Evolutionary conservation across 2,888 invertebrate species (phyloP), one percentile per base, ranked within the genome.

Genomic region (Germaria angustata): DNA sequence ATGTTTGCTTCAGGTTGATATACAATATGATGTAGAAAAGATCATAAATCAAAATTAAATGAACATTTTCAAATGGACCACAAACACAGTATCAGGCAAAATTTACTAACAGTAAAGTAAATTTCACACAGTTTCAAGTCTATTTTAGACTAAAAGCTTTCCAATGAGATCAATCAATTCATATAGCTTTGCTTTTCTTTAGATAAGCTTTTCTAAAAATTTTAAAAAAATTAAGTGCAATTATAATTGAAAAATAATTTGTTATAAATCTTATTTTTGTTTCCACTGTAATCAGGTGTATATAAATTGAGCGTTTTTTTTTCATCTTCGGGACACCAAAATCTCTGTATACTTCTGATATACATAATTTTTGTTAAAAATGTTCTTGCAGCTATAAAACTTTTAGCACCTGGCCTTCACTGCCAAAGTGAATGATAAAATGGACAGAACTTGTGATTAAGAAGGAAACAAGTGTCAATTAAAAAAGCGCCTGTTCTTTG

Each of bases 1-100:
- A 66, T 65, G 66, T 66, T 80, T 68, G 32, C 13, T 53, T 44
- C 61, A 66, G 24, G 59, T 73, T 73, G 79, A 73, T 80, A 80
- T 77, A 61, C 41, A 61, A 77, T 73, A 80, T 80, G 66, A 68
- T 68, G 72, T 66, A 73, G 44, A 73, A 46, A 11, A 73, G 59
- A 73, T 66, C 79, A 80, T 80, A 73, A 80, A 80, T 80, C 79
- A 80, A 80, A 80, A 80, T 80, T 73, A 80, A 80, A 80, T 61
- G n/a, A 51, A 80, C 72, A 59, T 79, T 79, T 66, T 41, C 39
- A 61, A 59, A 24, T 51, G 22, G n/a, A n/a, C 28, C 4, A 46
- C 5, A 28, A 32, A 11, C 1, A 69, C 77, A 77, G 68, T 77
- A 13, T 0, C 0, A 0, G 15, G 7, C 7, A 59, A 76, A 76